phyloP scores from a whole-genome alignment of 2,797 vertebrate species.

The Petrocephalus schoutedeni region DNA sequence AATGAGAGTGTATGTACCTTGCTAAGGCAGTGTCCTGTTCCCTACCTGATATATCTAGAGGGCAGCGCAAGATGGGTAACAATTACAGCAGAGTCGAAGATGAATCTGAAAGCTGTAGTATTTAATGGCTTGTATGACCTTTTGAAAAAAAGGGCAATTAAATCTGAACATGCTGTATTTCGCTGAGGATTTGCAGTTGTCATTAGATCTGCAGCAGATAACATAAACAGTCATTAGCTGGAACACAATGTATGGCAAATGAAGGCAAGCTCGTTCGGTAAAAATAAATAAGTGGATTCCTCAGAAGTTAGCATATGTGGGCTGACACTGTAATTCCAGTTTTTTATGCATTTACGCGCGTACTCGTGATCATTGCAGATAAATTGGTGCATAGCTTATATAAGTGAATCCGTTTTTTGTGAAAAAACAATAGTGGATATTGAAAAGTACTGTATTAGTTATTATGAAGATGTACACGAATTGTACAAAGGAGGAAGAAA shows the following conservation, averaged over 20 bases:
- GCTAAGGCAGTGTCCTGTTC: neutral
- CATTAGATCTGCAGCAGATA: conserved; percentile 2
- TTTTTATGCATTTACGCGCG: neutral
- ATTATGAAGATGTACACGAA: neutral
- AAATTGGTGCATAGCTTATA: neutral
- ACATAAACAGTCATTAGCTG: conserved; percentile 7
- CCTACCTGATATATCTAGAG: neutral
- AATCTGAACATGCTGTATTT: conserved; percentile 10
- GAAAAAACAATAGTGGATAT: neutral
- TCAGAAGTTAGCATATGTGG: neutral
- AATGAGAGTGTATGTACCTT: neutral
- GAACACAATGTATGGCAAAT: neutral
- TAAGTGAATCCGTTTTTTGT: neutral
- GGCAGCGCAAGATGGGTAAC: neutral
- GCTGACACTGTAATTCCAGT: neutral
- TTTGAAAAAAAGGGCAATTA: conserved; percentile 20
- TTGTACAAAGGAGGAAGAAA: neutral
- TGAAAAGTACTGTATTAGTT: neutral
- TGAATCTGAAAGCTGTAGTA: neutral
- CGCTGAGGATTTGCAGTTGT: neutral
- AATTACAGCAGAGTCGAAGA: neutral
- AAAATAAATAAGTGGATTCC: conserved; percentile 2
- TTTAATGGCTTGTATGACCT: conserved; percentile 21
- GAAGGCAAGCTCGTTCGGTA: neutral
- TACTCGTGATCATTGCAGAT: neutral